A percentile compares a stretch with the other conserved stretches of the same genome.
Conservation (phyloP, 2,797 vertebrate genomes). For the Gymnothorax reevesii region DNA sequence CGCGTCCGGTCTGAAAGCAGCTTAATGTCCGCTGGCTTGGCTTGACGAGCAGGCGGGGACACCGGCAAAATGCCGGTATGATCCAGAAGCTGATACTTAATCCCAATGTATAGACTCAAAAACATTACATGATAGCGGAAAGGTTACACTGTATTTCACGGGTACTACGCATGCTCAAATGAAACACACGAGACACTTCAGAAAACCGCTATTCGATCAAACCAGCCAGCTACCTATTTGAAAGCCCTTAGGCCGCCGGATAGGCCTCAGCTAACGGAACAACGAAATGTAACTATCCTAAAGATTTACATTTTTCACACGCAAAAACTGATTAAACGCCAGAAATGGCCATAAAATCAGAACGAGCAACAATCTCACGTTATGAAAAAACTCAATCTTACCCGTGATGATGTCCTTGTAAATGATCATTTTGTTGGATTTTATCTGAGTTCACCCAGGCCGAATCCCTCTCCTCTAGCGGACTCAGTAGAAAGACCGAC, state of each 20-base stretch:
- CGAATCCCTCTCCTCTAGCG: conserved; percentile 8
- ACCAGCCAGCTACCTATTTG: not conserved
- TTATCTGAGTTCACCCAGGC: conserved; percentile 2
- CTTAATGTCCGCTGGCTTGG: too few species aligned
- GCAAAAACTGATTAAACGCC: not conserved
- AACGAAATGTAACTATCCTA: not conserved
- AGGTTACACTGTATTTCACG: not conserved
- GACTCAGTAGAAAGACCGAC: conserved; percentile 32
- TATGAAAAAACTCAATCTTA: conserved; percentile 19
- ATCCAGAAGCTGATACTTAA: not conserved
- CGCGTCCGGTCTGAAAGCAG: too few species aligned
- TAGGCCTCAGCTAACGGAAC: conserved; percentile 20
- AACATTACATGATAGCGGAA: not conserved
- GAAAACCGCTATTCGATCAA: not conserved
- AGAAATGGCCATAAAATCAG: not conserved
- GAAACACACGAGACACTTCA: not conserved
- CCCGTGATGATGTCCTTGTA: conserved; percentile 56
- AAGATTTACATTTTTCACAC: too few species aligned
- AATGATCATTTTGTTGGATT: conserved; percentile 56
- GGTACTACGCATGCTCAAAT: not conserved
- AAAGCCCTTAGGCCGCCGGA: not conserved
- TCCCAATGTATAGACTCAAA: not conserved
- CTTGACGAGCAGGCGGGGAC: not conserved
- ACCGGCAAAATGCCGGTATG: not conserved
- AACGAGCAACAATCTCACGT: not conserved